A percentile compares a stretch with the other conserved stretches of the same genome.
Evolutionary conservation across 2,888 invertebrate genomes (phyloP).

Genomic region (Orchestes rusci): DNA sequence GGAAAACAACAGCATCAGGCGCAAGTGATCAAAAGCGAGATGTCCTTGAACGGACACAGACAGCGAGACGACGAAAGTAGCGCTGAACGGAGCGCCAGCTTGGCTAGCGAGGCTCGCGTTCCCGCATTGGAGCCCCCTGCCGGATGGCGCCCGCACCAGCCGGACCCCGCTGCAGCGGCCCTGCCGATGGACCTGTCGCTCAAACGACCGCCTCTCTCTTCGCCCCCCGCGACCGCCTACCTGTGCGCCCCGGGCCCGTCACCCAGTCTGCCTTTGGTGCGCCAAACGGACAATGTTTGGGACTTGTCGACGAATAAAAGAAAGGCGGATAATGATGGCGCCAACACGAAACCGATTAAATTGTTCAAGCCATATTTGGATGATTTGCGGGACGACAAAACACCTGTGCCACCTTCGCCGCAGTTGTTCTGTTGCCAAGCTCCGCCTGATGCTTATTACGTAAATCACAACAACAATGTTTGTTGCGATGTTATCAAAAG

Average conservation of each 20-base stretch:
- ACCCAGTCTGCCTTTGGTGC: constrained; percentile 21
- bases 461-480: constrained; percentile 34
- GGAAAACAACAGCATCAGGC: constrained; percentile 30
- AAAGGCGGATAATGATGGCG: constrained; percentile 22
- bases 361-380: constrained; percentile 71
- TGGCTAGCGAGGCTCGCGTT: constrained; percentile 32
- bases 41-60: constrained; percentile 41
- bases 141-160: constrained; percentile 27
- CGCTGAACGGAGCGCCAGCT: constrained; percentile 21
- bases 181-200: constrained; percentile 44
- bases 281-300: constrained; percentile 41
- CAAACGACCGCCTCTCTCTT: constrained; percentile 38
- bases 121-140: constrained; percentile 34
- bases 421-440: constrained; percentile 23
- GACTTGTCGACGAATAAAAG: constrained; percentile 39
- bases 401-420: constrained; percentile 33
- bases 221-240: constrained; percentile 26
- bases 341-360: constrained; percentile 57
- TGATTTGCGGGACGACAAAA: constrained; percentile 50
- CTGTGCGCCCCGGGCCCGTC: constrained; percentile 23
- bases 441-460: constrained; percentile 25
- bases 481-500: constrained; percentile 31
- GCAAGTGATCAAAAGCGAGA: constrained; percentile 25
- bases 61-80: constrained; percentile 41
- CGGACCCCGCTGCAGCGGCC: constrained; percentile 27